Conservation (phyloP, 2,113 vertebrate genomes). For the Rhinolophus ferrumequinum region DNA sequence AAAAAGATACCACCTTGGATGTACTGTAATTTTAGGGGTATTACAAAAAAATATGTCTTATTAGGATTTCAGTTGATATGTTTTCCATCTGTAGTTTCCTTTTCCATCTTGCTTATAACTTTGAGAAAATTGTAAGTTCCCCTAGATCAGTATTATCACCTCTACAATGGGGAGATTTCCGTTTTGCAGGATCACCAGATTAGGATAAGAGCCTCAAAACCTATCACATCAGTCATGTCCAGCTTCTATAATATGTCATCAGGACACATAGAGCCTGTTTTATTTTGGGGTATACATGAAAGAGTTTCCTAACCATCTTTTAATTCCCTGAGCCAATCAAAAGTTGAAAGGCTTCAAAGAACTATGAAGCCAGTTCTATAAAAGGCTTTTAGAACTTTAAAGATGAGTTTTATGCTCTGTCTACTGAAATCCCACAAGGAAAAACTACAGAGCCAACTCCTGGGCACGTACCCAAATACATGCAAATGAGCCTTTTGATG, state of each 20-base stretch:
- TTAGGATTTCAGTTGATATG: neutral
- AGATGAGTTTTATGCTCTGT: constrained; percentile 70
- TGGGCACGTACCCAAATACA: constrained; percentile 37
- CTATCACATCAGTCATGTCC: neutral
- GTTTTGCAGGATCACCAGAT: neutral
- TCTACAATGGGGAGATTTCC: neutral
- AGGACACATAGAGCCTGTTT: neutral
- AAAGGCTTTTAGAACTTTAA: constrained; percentile 68
- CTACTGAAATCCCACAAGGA: constrained; percentile 49
- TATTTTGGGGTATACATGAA: neutral
- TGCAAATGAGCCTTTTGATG: neutral
- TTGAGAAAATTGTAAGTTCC: neutral
- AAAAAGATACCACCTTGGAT: neutral
- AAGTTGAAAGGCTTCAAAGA: constrained; percentile 59
- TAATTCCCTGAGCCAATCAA: constrained; percentile 58
- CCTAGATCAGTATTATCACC: neutral
- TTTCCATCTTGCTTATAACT: neutral
- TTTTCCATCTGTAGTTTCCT: neutral
- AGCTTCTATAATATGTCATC: neutral
- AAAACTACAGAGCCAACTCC: constrained; percentile 13
- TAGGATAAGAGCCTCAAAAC: neutral
- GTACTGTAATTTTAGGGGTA: neutral
- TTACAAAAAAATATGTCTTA: neutral
- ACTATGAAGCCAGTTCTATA: constrained; percentile 55
- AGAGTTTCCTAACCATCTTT: constrained; percentile 6